These are phyloP conservation scores for Erythrocercus mccallii DNA, from an alignment of 2,113 vertebrate genomes.

Conservation along the genomic window DNA sequence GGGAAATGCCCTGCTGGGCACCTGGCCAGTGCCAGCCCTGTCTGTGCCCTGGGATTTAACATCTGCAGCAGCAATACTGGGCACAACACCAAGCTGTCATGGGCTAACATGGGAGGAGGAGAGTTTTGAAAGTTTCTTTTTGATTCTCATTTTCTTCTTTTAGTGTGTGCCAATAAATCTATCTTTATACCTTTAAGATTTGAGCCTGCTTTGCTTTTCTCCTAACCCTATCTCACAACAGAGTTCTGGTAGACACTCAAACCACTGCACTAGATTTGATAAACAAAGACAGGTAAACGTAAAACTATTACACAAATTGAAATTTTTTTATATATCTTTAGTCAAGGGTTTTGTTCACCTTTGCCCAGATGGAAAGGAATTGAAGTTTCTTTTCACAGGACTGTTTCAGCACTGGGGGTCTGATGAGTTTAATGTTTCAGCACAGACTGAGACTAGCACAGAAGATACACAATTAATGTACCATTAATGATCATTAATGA, in stretches of 20 bases:
- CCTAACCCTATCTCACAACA: background rate
- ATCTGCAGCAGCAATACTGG: background rate
- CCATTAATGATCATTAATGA: background rate
- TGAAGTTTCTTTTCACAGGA: background rate
- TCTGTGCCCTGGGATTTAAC: background rate
- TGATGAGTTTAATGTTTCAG: background rate
- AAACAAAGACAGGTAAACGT: background rate
- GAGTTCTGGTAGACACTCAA: background rate
- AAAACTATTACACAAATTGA: background rate
- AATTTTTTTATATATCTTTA: background rate
- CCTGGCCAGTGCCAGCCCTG: background rate
- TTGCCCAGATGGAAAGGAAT: background rate
- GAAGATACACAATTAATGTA: background rate
- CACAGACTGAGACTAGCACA: rapidly evolving
- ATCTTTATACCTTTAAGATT: background rate
- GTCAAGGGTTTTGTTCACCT: background rate
- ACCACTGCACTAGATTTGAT: background rate
- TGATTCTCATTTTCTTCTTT: background rate
- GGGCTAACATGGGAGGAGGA: background rate
- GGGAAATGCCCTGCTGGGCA: background rate
- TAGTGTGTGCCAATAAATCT: background rate
- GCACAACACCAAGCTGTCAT: rapidly evolving
- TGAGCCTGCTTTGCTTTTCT: background rate
- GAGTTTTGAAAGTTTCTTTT: background rate
- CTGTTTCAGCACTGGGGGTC: too few relatives aligned